Base-by-base conservation (phyloP, 2,113 vertebrate genomes). In the Dolichotis patagonum region DNA sequence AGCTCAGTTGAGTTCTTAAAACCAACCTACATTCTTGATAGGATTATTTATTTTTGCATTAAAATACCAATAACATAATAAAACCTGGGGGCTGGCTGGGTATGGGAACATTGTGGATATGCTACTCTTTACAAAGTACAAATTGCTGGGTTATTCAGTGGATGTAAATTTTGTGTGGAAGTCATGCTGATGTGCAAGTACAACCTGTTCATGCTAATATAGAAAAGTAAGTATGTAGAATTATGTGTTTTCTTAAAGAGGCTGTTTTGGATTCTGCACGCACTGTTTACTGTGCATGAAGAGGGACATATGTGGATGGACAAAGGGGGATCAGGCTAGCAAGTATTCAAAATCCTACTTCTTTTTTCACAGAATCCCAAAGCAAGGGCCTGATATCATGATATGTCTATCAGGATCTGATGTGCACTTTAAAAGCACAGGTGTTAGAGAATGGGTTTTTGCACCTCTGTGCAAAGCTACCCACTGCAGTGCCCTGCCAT, bases 401-500 rank as follows among this genome's bases (percentile, higher is more conserved):
- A 71, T 41, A 90, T 43, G 7, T 77, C 78, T 71, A 11, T 38
- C 54, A 49, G 73, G 49, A 87, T 71, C 69, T 65, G 19, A 4
- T 49, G 56, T 46, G 30, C 32, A 91, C 43, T 88, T 82, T 49
- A 38, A 87, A 95, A 93, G 65, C 91, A 87, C 83, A 88, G 85
- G 69, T 90, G 69, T 84, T 82, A 93, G 54, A 94, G 67, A 90
- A 67, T 56, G 95, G 82, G 60, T 78, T 89, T 95, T 75, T 97
- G 43, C 5, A 90, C 32, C 83, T 96, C 91, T 52, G 28, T 96
- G 71, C 56, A 93, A 62, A 94, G 93, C 95, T 96, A 89, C 84
- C 93, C 94, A 83, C 24, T 87, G 96, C 94, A 98, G 82, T 67
- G 46, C 84, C 92, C 87, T 97, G 65, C 69, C 94, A 85, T 77